A percentile compares a stretch with the other conserved stretches of the same genome.
These are phyloP conservation scores for Oryctolagus cuniculus DNA, from an alignment of 2,113 vertebrate genomes.

Conservation along the genomic window DNA sequence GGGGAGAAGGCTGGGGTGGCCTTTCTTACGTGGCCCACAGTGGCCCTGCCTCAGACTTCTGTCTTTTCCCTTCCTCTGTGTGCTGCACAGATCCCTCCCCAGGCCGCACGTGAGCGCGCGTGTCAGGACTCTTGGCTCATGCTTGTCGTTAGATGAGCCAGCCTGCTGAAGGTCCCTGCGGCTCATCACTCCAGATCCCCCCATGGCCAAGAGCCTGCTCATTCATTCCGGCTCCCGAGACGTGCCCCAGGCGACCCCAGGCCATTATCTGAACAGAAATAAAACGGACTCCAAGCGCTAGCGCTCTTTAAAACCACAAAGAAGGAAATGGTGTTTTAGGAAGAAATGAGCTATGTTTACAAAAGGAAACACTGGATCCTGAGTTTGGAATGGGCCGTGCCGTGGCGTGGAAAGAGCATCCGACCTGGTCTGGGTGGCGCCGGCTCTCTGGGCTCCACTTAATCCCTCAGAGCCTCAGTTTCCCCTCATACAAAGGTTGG, in stretches of 20 bases:
- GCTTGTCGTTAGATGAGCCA: not conserved
- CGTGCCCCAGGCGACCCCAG: not conserved
- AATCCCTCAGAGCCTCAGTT: not conserved
- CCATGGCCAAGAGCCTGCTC: not conserved
- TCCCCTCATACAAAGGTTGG: not conserved
- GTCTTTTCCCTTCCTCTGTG: not conserved
- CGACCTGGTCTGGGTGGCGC: not conserved
- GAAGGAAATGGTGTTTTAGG: slow-evolving; percentile 43
- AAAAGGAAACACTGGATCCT: not conserved
- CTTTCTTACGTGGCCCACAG: not conserved
- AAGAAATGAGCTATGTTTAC: not conserved
- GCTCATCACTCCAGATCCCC: not conserved
- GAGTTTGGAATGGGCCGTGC: not conserved
- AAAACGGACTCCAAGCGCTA: slow-evolving; percentile 53
- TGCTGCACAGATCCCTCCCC: not conserved
- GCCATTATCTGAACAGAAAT: slow-evolving; percentile 18
- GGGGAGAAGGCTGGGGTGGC: no score
- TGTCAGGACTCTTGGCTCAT: not conserved
- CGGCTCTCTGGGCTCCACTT: not conserved
- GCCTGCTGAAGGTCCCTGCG: not conserved
- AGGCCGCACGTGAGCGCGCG: not conserved
- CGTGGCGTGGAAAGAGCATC: no score
- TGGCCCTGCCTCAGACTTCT: fast-evolving
- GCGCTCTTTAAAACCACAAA: slow-evolving; percentile 57
- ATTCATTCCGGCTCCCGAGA: not conserved